Evolutionary conservation across 53 echinoderm and acorn worm species (phyloP).

Genomic region (Holothuria leucospilota): DNA sequence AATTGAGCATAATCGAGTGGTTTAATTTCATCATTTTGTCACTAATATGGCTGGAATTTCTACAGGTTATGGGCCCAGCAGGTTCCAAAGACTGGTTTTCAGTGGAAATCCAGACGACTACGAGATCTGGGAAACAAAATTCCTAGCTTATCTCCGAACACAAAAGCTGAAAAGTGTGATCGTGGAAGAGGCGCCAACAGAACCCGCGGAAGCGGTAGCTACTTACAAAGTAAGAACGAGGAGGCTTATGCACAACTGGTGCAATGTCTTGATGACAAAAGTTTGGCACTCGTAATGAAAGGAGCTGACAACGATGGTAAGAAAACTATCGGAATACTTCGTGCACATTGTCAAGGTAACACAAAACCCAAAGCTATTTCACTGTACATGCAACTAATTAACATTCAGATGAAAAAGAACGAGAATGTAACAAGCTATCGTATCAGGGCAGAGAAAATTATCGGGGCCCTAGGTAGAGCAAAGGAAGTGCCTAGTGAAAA

Average conservation of each 20-base stretch:
- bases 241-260: background rate
- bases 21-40: no score
- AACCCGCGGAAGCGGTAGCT: conserved; percentile 23
- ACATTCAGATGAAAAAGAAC: conserved; percentile 16
- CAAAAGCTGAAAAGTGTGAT: conserved; percentile 1
- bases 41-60: background rate
- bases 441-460: conserved; percentile 49
- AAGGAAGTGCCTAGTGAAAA: no score
- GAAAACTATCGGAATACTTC: conserved; percentile 37
- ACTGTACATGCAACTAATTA: conserved; percentile 34
- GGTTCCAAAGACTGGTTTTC: conserved; percentile 22
- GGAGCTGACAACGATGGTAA: conserved; percentile 47
- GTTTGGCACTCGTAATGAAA: conserved; percentile 39
- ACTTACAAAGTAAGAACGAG: conserved; percentile 12
- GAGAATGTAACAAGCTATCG: conserved; percentile 48
- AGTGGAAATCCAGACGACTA: conserved; percentile 25
- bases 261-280: no score
- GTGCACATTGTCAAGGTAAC: background rate
- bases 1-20: background rate
- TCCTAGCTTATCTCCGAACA: conserved; percentile 22
- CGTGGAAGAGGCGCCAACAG: conserved; percentile 16
- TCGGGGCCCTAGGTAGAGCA: background rate
- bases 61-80: conserved; percentile 49
- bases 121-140: conserved; percentile 23
- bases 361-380: conserved; percentile 18